Percentiles rank a stretch among this genome's conserved stretches.
Evolutionary conservation across 2,113 vertebrate genomes (phyloP).

Genomic region (Urocolius indicus): DNA sequence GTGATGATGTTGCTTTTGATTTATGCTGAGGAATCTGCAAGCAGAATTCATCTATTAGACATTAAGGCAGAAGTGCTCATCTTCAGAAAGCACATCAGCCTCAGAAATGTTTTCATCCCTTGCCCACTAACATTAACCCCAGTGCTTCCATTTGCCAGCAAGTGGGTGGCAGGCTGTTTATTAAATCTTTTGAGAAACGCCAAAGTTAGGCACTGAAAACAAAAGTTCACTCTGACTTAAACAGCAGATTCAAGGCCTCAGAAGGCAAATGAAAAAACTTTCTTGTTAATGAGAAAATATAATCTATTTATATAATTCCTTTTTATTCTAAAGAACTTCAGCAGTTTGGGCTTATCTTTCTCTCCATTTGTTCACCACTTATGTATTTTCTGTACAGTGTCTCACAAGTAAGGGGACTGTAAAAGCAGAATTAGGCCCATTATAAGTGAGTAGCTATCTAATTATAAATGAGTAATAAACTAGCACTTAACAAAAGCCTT

Average conservation of each 20-base stretch:
- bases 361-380: slow-evolving; percentile 1
- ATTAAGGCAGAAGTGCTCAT: neutral
- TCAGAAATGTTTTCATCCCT: neutral
- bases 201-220: neutral
- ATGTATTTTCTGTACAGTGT: neutral
- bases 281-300: slow-evolving; percentile 26
- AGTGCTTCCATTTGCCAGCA: neutral
- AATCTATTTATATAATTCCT: slow-evolving; percentile 31
- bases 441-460: neutral
- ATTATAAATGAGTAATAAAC: slow-evolving; percentile 30
- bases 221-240: neutral
- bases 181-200: neutral
- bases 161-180: neutral
- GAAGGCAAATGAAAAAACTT: neutral
- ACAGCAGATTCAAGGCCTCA: neutral
- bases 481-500: neutral
- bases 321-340: slow-evolving; percentile 14
- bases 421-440: slow-evolving; percentile 31
- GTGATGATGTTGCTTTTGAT: neutral
- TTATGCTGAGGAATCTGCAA: neutral
- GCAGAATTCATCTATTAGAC: neutral
- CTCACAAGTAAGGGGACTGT: neutral
- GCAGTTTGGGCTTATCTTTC: neutral
- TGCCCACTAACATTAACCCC: neutral
- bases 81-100: neutral